Conservation (phyloP, 2,888 invertebrate species). For the Polyommatus icarus region DNA sequence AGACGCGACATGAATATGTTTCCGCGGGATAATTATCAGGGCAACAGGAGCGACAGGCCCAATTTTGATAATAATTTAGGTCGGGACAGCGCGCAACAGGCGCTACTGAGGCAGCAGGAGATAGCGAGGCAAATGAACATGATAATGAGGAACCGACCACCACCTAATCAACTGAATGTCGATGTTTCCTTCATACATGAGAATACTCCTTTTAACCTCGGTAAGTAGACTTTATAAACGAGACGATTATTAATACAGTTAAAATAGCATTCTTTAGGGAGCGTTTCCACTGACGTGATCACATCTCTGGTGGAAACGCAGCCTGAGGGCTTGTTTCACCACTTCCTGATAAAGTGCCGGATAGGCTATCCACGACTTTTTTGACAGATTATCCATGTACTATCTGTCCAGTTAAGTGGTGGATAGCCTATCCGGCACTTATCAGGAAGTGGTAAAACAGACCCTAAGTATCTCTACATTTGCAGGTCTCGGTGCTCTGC, state of each 20-base stretch:
- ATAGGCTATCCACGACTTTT: too few relatives aligned
- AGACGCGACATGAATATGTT: constrained; percentile 61
- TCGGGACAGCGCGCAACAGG: constrained; percentile 59
- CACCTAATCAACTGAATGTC: constrained; percentile 68
- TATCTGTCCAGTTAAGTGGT: too few relatives aligned
- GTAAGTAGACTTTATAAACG: constrained; percentile 50
- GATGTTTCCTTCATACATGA: constrained; percentile 73
- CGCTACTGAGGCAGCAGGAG: constrained; percentile 67
- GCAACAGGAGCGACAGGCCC: constrained; percentile 52
- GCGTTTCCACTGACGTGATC: too few relatives aligned
- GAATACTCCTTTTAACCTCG: constrained; percentile 67
- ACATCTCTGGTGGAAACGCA: too few relatives aligned
- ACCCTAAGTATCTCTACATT: constrained; percentile 31
- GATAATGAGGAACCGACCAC: constrained; percentile 67
- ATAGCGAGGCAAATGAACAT: constrained; percentile 69
- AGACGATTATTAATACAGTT: too few relatives aligned
- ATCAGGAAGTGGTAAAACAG: too few relatives aligned
- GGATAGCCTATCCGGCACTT: too few relatives aligned
- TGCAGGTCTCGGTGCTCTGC: constrained; percentile 61
- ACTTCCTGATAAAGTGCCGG: too few relatives aligned
- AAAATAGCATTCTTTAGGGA: too few relatives aligned
- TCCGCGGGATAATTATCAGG: constrained; percentile 57
- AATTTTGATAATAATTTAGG: constrained; percentile 57
- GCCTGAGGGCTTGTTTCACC: too few relatives aligned
- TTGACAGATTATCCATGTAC: too few relatives aligned